Evolutionary conservation across 1,140 invertebrate species (phyloP).

Genomic region (Sycophaga agraensis): DNA sequence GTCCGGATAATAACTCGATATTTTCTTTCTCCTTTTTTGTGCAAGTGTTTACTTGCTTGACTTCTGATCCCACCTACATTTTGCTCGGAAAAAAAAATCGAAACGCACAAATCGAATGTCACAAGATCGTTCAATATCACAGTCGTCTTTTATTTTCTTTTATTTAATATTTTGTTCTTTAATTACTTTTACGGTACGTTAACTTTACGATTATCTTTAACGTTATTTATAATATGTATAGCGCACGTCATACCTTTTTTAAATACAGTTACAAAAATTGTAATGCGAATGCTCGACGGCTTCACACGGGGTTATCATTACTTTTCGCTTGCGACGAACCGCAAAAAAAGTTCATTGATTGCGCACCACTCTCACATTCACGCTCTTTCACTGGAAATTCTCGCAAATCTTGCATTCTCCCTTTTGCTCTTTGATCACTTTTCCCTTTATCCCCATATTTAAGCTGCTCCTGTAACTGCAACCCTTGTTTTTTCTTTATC

Average conservation of each 20-base stretch:
- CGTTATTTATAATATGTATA: constrained; percentile 51
- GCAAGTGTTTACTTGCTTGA: constrained; percentile 35
- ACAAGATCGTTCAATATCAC: constrained; percentile 60
- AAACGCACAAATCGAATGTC: constrained; percentile 53
- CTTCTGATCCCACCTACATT: constrained; percentile 27
- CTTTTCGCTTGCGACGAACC: constrained; percentile 21
- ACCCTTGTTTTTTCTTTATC: constrained; percentile 44
- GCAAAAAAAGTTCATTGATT: constrained; percentile 23
- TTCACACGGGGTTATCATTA: constrained; percentile 23
- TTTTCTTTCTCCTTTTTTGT: constrained; percentile 38
- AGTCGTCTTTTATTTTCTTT: constrained; percentile 55
- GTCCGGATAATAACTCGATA: constrained; percentile 29
- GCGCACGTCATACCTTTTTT: constrained; percentile 42
- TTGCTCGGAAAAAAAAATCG: constrained; percentile 35
- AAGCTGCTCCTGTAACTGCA: constrained; percentile 53
- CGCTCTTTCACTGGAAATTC: constrained; percentile 33
- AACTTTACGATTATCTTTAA: constrained; percentile 50
- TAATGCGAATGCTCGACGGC: constrained; percentile 34
- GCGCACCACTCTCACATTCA: constrained; percentile 7
- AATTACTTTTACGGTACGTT: constrained; percentile 50
- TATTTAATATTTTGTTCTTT: constrained; percentile 35
- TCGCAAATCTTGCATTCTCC: constrained; percentile 15
- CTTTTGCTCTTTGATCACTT: neutral
- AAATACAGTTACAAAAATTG: constrained; percentile 56
- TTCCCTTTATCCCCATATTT: constrained; percentile 27